Evolutionary conservation across 2,113 vertebrate genomes (phyloP).

Genomic region (Pseudopipra pipra): DNA sequence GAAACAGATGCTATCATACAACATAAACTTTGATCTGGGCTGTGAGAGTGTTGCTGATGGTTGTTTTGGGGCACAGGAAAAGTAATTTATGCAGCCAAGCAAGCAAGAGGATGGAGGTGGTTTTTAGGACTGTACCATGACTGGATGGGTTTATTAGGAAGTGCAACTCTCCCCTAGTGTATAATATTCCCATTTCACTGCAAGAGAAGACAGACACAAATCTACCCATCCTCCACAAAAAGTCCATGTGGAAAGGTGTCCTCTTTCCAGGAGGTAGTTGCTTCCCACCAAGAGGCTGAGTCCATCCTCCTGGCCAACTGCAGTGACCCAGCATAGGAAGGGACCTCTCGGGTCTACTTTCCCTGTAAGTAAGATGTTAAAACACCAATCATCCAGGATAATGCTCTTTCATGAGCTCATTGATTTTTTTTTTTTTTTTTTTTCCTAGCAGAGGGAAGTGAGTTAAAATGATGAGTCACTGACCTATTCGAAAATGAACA

Average conservation of each 20-base stretch:
- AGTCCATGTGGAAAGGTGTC: background rate
- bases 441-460: background rate
- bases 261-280: background rate
- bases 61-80: background rate
- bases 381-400: background rate
- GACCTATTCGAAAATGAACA: slow-evolving; percentile 1
- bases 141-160: background rate
- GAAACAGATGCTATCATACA: background rate
- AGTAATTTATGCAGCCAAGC: background rate
- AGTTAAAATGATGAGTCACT: slow-evolving; percentile 41
- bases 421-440: background rate
- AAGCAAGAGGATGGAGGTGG: background rate
- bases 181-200: background rate
- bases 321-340: background rate
- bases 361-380: background rate
- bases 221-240: background rate
- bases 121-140: background rate
- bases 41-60: background rate
- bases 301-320: background rate
- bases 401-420: slow-evolving; percentile 11
- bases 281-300: background rate
- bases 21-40: background rate
- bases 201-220: background rate
- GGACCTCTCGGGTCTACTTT: background rate
- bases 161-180: background rate